phyloP scores from a whole-genome alignment of 2,888 invertebrate species.

The Pandemis heparana region DNA sequence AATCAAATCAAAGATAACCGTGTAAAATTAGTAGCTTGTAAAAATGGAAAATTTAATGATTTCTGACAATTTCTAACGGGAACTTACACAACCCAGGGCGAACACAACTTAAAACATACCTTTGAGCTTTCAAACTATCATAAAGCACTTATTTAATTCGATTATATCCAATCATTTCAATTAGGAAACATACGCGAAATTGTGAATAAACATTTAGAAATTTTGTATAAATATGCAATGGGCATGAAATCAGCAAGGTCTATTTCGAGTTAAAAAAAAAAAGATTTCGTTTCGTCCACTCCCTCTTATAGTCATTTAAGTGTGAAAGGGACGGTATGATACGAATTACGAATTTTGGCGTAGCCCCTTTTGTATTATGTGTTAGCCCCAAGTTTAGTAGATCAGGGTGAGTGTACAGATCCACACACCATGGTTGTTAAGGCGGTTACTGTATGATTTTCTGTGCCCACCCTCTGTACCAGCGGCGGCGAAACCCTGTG shows the following conservation, averaged over 20 bases:
- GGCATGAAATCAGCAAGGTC: too few relatives aligned
- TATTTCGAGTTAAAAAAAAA: too few relatives aligned
- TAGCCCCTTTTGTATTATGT: background rate
- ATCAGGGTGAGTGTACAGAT: constrained; percentile 52
- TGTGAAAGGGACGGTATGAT: too few relatives aligned
- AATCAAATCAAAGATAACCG: too few relatives aligned
- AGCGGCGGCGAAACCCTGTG: constrained; percentile 75
- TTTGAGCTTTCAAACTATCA: background rate
- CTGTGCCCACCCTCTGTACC: constrained; percentile 88
- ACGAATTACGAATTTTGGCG: too few relatives aligned
- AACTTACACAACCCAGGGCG: constrained; percentile 17
- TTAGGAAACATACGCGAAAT: too few relatives aligned
- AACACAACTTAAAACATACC: background rate
- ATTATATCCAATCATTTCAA: too few relatives aligned
- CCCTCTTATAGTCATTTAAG: too few relatives aligned
- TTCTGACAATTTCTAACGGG: constrained; percentile 13
- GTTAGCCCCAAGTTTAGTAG: constrained; percentile 26
- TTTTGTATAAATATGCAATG: too few relatives aligned
- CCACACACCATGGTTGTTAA: constrained; percentile 89
- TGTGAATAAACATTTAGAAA: too few relatives aligned
- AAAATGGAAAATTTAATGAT: background rate
- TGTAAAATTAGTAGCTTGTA: background rate
- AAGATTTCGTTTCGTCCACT: too few relatives aligned
- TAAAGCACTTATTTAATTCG: too few relatives aligned
- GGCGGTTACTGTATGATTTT: constrained; percentile 91